Base-by-base conservation (phyloP, 2,113 vertebrate species). In the Psammodynastes pulverulentus region DNA sequence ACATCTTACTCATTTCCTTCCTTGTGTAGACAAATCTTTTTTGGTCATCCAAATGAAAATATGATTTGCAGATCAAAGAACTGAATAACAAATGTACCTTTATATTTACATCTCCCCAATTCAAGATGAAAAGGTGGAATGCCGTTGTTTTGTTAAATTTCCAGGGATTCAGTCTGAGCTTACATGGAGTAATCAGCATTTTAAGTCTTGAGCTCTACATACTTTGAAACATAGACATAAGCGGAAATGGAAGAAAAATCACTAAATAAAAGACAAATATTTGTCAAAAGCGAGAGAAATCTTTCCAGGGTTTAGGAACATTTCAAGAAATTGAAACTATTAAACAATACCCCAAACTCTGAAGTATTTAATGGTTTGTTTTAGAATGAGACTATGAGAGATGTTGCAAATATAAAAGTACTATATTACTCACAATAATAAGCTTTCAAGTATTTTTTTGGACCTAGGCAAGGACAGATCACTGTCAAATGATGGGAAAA, bases 391-490 rank as follows among this genome's bases (percentile, higher is more conserved):
- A 26, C 79, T 89, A 46, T 85, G 91, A 53, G 89, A 85, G 53
- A 53, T 89, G 43, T 67, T 54, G 39, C 67, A 94, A 87, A 19
- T 92, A 12, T 94, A 92, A 95, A 94, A 45, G 85, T 17, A 56
- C 1, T 72, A 54, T 79, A 92, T 89, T 93, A 43, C 93, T 96
- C 93, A 67, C 87, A 49, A 49, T 12, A 49, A 49, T 12, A 49
- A 96, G 95, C 85, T 95, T 93, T 87, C 86, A 95, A 94, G 48
- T 92, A 96, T 88, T 95, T 87, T 51, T 88, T 86, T 95, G 93
- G 91, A 93, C 96, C 93, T 94, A 94, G 94, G 93, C 90, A 97
- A 97, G 95, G 87, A 95, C 62, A 96, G 88, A 92, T 95, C 95
- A 96, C 88, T 92, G 92, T 19, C 86, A 96, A 94, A 39, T 54